Percentiles rank a stretch among this genome's conserved stretches.
These are phyloP conservation scores for Callyntrura sp. DNA, from an alignment of 2,888 invertebrate species.

Conservation along the genomic window DNA sequence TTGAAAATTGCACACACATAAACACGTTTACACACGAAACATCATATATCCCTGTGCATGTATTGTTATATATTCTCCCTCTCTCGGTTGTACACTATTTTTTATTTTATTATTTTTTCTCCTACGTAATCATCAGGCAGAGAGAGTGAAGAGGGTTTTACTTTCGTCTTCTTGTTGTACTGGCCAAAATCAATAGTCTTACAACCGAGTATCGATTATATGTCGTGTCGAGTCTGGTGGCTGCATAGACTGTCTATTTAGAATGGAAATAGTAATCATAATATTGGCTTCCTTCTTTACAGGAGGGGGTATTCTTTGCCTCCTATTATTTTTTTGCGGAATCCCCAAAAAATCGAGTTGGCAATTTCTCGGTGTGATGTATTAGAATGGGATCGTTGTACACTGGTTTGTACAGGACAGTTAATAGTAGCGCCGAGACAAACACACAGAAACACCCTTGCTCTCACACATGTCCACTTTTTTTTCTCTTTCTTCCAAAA, in stretches of 20 bases:
- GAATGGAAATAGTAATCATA: not conserved
- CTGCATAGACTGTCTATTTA: constrained; percentile 13
- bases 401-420: no score
- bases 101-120: not conserved
- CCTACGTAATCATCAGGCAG: not conserved
- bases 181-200: constrained; percentile 67
- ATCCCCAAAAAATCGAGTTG: constrained; percentile 14
- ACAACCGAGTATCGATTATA: constrained; percentile 65
- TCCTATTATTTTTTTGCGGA: not conserved
- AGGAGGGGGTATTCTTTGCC: constrained; percentile 11
- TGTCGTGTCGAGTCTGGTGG: constrained; percentile 30
- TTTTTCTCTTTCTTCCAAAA: no score
- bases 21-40: not conserved
- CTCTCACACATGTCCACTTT: no score
- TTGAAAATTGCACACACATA: not conserved
- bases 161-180: constrained; percentile 37
- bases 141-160: not conserved
- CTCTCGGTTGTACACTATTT: not conserved
- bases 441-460: not conserved
- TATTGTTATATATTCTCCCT: not conserved
- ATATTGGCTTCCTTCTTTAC: not conserved
- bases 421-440: not conserved
- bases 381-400: no score
- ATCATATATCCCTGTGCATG: constrained; percentile 1
- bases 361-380: not conserved